Base-by-base conservation (phyloP, 2,797 vertebrate species). In the Thaleichthys pacificus region DNA sequence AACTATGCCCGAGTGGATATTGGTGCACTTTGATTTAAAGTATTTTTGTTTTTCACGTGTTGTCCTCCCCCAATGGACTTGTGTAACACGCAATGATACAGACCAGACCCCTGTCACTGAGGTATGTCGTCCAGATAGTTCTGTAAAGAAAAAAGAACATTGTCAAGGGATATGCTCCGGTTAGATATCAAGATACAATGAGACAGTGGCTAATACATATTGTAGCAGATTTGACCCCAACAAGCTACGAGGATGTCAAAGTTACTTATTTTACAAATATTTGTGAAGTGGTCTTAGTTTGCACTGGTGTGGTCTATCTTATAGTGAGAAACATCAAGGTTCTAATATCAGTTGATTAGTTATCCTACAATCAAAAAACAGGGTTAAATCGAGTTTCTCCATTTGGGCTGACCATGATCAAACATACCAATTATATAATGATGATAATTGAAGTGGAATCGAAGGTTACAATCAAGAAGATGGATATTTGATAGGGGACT, bases 381-480 rank as follows among this genome's bases (percentile, higher is more conserved):
- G 42, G 17, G 17, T 67, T 65, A 30, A 30, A 61, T 68, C 11
- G 56, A 61, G 28, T 54, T 72, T 38, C 76, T 30, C 65, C 63
- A 76, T 66, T 65, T 71, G 61, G 57, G n/a, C 26, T 58, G 58
- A 77, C 30, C 28, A 22, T 56, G 77, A 69, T 80, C 73, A 73
- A 65, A 71, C 58, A 56, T 69, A 56, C 26, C 14, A 19, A 32
- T 17, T 64, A 66, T 74, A 38, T 56, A 30, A 72, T 74, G 72
- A 49, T 74, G 57, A 82, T 79, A 65, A 75, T 63, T 60, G 11
- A 79, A 66, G 58, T 61, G 72, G 42, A 73, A 79, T 82, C 73
- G 73, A 61, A 77, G 62, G 56, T 62, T 80, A 72, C 28, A 76
- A 70, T 82, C 69, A 82, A 66, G 60, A 30, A 68, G 49, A 79